Conservation (phyloP, 2,113 vertebrate species). For the Sphaerodactylus townsendi region DNA sequence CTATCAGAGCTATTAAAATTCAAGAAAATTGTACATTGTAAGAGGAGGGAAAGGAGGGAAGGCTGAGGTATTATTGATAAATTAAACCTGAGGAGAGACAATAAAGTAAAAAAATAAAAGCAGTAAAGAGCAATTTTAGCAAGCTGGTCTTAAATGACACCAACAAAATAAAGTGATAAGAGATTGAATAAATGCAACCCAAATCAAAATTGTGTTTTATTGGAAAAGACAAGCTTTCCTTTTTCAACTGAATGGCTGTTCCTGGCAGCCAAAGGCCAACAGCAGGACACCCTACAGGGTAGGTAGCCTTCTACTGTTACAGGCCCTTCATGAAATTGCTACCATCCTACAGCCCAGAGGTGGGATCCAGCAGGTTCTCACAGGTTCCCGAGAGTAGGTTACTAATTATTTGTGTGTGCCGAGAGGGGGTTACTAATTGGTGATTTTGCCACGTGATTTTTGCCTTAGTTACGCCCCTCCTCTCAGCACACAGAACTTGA, state of each 20-base stretch:
- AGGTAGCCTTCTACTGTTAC: neutral
- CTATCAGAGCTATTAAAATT: constrained; percentile 40
- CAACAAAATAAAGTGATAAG: constrained; percentile 47
- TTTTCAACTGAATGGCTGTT: neutral
- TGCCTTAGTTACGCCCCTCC: too few species aligned
- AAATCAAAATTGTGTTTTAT: neutral
- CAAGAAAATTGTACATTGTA: constrained; percentile 38
- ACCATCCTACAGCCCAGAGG: neutral
- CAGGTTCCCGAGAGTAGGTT: too few species aligned
- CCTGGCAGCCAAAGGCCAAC: neutral
- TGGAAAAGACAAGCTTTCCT: neutral
- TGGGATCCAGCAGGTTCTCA: too few species aligned
- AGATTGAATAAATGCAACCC: neutral
- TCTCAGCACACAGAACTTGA: too few species aligned
- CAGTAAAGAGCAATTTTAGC: constrained; percentile 48
- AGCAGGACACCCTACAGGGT: neutral
- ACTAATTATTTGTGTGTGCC: too few species aligned
- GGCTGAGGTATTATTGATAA: constrained; percentile 34
- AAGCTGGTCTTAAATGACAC: constrained; percentile 53
- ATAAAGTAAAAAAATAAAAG: constrained; percentile 52
- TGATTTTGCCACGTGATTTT: too few species aligned
- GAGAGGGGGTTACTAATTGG: too few species aligned
- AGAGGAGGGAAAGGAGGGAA: constrained; percentile 44
- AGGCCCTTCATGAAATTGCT: neutral
- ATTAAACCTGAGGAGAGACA: constrained; percentile 40